Base-by-base conservation (phyloP, 2,797 vertebrate species). In the Xyrichtys novacula region DNA sequence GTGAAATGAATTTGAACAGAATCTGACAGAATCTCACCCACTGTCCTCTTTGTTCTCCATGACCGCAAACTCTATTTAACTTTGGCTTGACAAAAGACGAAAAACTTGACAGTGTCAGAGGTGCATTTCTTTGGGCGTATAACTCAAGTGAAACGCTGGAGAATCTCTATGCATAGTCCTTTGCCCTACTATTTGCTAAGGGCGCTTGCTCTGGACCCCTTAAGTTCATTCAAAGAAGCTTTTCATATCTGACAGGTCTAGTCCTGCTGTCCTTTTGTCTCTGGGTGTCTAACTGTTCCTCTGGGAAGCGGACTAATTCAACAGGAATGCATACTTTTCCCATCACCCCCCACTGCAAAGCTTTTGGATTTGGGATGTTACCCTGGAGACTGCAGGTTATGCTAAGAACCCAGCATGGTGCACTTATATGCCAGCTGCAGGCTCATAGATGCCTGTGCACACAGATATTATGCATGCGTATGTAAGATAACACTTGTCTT, bases 221-320 rank as follows among this genome's bases (percentile, higher is more conserved):
- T 61, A 25, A 59, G 31, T 60, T 53, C 34, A 6, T 25, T 52
- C 48, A 64, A 61, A 54, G 39, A 48, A 34, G 43, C 64, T 70
- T 71, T 65, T 69, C n/a, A 32, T 62, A 36, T 76, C 26, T 36
- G 57, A 74, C 85, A 81, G 46, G 78, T 74, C 74, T 66, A 61
- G 76, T 80, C 74, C 32, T 81, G 81, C 55, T 40, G 67, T 42
- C 67, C 56, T 46, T 67, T 87, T 84, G 81, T 85, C 63, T 72
- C 42, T 19, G 14, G 47, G 53, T 40, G 62, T 62, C 50, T 28
- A 28, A n/a, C 28, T 46, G 44, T 49, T 74, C 43, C 43, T 47
- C 56, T 38, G 22, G 69, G 36, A 38, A 74, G 54, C 14, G 6
- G 65, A 59, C 67, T 61, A 68, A 76, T 84, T 83, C 71, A 44